Base-by-base conservation (phyloP, 2,888 invertebrate species). In the Dexiosoma caninum region DNA sequence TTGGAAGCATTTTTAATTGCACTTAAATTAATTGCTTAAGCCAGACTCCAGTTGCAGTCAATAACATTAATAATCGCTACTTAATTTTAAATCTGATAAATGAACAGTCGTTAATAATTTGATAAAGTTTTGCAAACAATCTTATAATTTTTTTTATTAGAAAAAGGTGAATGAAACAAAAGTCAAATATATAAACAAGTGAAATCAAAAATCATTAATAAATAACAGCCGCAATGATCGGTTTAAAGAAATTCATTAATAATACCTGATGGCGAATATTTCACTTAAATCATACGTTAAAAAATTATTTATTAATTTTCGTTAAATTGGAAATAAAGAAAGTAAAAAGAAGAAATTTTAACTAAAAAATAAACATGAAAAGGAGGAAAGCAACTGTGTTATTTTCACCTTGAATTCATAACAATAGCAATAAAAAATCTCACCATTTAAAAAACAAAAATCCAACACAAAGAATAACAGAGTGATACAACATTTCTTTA, bases 281-380 rank as follows among this genome's bases (percentile, higher is more conserved):
- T 2, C 16, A 16, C 21, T 30, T 0, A 16, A 51, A 12, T 57
- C 57, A 21, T 3, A 1, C 12, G 16, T 37, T 53, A 16, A 14
- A 53, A 42, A 67, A 10, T 12, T 9, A 37, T 27, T n/a, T n/a
- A n/a, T n/a, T n/a, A n/a, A n/a, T n/a, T n/a, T n/a, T n/a, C n/a
- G n/a, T n/a, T n/a, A n/a, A n/a, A n/a, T n/a, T n/a, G n/a, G n/a
- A n/a, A n/a, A n/a, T n/a, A n/a, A n/a, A n/a, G n/a, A n/a, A n/a
- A n/a, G 27, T 27, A 27, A 3, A 27, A 1, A 14, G 5, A 59
- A 8, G 19, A 44, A 16, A 12, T 42, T 30, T 32, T 40, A 14
- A 19, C 3, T 27, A 40, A 60, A 44, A 51, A 77, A 62, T 27
- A 62, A 49, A 27, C 76, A 70, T 77, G 76, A 77, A 70, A 77